phyloP scores from a whole-genome alignment of 1,140 invertebrate species.

The Cydia amplana region DNA sequence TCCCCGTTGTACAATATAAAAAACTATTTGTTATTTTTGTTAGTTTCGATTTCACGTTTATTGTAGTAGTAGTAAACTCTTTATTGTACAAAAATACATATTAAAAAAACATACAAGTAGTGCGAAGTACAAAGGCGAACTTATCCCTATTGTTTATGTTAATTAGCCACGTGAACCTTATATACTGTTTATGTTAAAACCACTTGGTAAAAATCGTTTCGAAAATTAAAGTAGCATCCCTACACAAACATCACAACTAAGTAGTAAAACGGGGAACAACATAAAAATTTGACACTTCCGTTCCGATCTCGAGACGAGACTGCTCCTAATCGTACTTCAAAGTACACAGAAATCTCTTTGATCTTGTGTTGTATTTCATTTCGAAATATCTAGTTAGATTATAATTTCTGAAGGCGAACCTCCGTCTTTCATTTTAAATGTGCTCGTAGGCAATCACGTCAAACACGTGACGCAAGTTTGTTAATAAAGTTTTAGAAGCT shows the following conservation, averaged over 20 bases:
- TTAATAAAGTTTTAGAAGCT: conserved; percentile 69
- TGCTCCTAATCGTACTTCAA: conserved; percentile 63
- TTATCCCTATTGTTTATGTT: too few relatives aligned
- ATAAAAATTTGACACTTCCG: conserved; percentile 55
- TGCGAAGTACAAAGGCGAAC: too few relatives aligned
- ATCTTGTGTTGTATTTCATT: conserved; percentile 70
- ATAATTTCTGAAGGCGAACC: conserved; percentile 62
- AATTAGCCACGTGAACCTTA: not conserved
- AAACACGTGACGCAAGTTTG: conserved; percentile 52
- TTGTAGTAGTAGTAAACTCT: too few relatives aligned
- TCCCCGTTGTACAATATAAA: too few relatives aligned
- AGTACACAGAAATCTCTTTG: conserved; percentile 64
- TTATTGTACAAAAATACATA: too few relatives aligned
- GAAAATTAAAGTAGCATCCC: not conserved
- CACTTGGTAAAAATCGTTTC: not conserved
- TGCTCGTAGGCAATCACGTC: conserved; percentile 48
- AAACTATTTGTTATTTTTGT: not conserved
- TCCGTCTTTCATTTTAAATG: conserved; percentile 62
- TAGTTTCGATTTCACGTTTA: not conserved
- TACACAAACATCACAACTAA: conserved; percentile 1
- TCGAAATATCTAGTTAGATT: conserved; percentile 56
- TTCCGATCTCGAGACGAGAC: conserved; percentile 37
- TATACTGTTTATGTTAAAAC: too few relatives aligned
- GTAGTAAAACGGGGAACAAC: not conserved
- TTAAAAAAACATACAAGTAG: too few relatives aligned